Conservation (phyloP, 1,140 invertebrate species). For the Oryctes rhinoceros region DNA sequence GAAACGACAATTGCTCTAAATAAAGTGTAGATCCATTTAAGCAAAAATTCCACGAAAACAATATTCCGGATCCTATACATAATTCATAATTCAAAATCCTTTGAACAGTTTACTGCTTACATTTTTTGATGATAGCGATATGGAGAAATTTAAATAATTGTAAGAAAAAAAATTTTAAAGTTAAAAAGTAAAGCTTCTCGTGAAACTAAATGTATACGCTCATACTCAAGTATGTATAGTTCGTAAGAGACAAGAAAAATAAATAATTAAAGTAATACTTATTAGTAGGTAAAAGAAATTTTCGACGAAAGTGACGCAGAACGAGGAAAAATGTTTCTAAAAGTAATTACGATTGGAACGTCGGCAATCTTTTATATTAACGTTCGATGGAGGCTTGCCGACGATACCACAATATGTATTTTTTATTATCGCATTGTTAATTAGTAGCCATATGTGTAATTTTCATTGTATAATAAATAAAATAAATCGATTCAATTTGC, state of each 20-base stretch:
- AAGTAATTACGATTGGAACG: slow-evolving; percentile 8
- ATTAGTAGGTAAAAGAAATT: slow-evolving; percentile 3
- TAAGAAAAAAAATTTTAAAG: not conserved
- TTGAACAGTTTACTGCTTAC: slow-evolving; percentile 33
- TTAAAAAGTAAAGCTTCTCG: slow-evolving; percentile 49
- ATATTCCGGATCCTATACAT: not conserved
- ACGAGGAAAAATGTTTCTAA: slow-evolving; percentile 41
- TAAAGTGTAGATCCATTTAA: slow-evolving; percentile 18
- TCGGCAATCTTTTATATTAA: slow-evolving; percentile 2
- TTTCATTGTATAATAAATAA: slow-evolving; percentile 56
- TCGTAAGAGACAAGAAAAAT: slow-evolving; percentile 41
- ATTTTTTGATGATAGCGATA: slow-evolving; percentile 45
- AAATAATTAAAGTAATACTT: slow-evolving; percentile 1
- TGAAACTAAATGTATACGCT: slow-evolving; percentile 50
- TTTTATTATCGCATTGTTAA: slow-evolving; percentile 55
- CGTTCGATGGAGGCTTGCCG: slow-evolving; percentile 28
- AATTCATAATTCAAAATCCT: too few species aligned
- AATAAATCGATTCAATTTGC: slow-evolving; percentile 20
- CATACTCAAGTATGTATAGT: slow-evolving; percentile 48
- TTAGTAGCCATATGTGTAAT: slow-evolving; percentile 56
- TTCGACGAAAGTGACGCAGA: slow-evolving; percentile 39
- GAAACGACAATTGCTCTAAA: slow-evolving; percentile 49
- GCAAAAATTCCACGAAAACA: not conserved
- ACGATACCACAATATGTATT: slow-evolving; percentile 44
- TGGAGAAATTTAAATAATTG: slow-evolving; percentile 4